Evolutionary conservation across 1,140 invertebrate genomes (phyloP), one percentile per base, ranked within the genome.

Genomic region (Nebria ingens): DNA sequence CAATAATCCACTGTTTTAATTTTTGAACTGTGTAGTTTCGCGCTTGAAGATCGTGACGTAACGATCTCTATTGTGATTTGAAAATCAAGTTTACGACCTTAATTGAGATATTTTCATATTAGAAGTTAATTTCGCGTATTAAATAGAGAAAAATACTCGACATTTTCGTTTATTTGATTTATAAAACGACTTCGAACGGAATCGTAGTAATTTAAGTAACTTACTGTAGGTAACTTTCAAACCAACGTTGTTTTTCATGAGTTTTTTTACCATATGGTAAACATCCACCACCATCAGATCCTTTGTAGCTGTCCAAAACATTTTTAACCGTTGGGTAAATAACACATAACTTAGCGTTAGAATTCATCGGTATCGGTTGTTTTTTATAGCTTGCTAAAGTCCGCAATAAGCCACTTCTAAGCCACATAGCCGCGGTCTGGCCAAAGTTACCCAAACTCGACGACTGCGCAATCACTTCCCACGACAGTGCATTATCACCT

Each of bases 391-490:
- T 76, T 0, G 78, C 74, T 55, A 89, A 71, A 52, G 80, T 82
- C 13, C 77, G 70, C 4, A 84, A 67, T 57, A 89, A 80, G 56
- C 87, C 80, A 21, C 76, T 74, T 40, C 72, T 69, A 9, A 92
- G 63, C 89, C 89, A 93, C 12, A 76, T 70, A n/a, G 81, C 76
- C 22, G 80, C 76, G 56, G 71, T 79, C 2, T 80, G 68, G 6
- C 92, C 92, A 29, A 93, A 78, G 23, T 83, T 86, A 3, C 95
- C 93, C 56, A 97, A 89, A 61, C 91, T 95, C 12, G 91, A 95
- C 60, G 90, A 89, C 71, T 97, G 93, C 13, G 85, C 85, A 21
- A 95, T 69, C 3, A 89, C 68, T 17, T 78, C 76, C 84, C 86
- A 89, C n/a, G 74, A 63, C 0, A 79, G 66, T 2, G 71, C 71